A percentile compares a stretch with the other conserved stretches of the same genome.
These are phyloP conservation scores for Zygothrica quintamaculata DNA, from an alignment of 2,888 invertebrate genomes.

Conservation along the genomic window DNA sequence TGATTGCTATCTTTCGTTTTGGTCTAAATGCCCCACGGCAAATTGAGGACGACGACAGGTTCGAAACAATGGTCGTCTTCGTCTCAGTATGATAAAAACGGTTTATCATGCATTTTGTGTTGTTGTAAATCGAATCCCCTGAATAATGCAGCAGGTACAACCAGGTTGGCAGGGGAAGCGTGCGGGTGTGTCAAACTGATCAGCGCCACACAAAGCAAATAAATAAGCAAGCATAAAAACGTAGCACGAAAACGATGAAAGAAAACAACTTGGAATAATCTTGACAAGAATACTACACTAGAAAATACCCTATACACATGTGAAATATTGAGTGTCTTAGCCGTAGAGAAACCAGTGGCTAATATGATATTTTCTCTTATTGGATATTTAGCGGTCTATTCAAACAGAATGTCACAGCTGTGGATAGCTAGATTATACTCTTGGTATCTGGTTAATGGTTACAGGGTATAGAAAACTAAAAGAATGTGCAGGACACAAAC, in stretches of 20 bases:
- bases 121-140: slow-evolving; percentile 67
- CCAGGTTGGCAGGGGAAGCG: slow-evolving; percentile 1
- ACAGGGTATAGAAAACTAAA: slow-evolving; percentile 10
- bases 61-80: slow-evolving; percentile 58
- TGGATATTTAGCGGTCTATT: not conserved
- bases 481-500: slow-evolving; percentile 45
- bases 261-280: slow-evolving; percentile 3
- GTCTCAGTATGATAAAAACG: slow-evolving; percentile 60
- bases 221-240: slow-evolving; percentile 70
- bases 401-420: too few relatives aligned
- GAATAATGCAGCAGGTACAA: slow-evolving; percentile 75
- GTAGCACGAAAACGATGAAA: slow-evolving; percentile 39
- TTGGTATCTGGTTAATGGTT: not conserved
- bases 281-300: not conserved
- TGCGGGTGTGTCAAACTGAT: slow-evolving; percentile 37
- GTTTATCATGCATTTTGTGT: slow-evolving; percentile 76
- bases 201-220: slow-evolving; percentile 64
- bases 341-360: not conserved
- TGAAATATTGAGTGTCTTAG: too few relatives aligned
- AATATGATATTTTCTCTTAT: too few relatives aligned
- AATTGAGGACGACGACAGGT: slow-evolving; percentile 23
- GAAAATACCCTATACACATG: slow-evolving; percentile 10
- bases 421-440: not conserved
- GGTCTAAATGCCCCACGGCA: slow-evolving; percentile 32
- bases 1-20: slow-evolving; percentile 32